Percentiles rank a stretch among this genome's conserved stretches.
Evolutionary conservation across 2,113 vertebrate species (phyloP).

Genomic region (Sapayoa aenigma): DNA sequence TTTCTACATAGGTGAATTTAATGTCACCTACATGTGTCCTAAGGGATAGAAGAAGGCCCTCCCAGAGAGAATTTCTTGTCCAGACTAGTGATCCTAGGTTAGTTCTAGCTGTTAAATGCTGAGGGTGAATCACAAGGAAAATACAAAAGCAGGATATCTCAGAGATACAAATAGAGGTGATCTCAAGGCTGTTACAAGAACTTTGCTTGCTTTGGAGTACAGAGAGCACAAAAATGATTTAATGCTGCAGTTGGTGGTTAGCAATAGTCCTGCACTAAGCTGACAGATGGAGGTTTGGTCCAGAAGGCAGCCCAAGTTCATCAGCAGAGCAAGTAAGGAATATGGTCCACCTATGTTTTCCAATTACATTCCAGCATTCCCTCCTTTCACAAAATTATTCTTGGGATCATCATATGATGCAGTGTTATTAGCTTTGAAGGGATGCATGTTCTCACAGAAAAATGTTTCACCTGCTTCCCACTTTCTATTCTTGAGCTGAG

Average conservation of each 20-base stretch:
- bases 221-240: background rate
- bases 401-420: background rate
- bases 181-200: background rate
- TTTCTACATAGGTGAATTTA: background rate
- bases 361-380: background rate
- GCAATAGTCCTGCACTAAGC: background rate
- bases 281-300: background rate
- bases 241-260: background rate
- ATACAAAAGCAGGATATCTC: background rate
- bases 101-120: background rate
- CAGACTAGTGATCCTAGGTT: background rate
- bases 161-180: background rate
- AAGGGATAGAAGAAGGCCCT: background rate
- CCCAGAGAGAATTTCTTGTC: background rate
- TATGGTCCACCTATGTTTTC: background rate
- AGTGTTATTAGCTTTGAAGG: background rate
- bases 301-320: background rate
- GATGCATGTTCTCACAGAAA: background rate
- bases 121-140: background rate
- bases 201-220: background rate
- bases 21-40: background rate
- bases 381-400: background rate
- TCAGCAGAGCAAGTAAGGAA: background rate
- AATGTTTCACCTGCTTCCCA: background rate
- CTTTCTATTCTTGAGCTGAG: background rate